phyloP scores from a whole-genome alignment of 35 echinoderm and acorn worm species.

The Amphiura filiformis region DNA sequence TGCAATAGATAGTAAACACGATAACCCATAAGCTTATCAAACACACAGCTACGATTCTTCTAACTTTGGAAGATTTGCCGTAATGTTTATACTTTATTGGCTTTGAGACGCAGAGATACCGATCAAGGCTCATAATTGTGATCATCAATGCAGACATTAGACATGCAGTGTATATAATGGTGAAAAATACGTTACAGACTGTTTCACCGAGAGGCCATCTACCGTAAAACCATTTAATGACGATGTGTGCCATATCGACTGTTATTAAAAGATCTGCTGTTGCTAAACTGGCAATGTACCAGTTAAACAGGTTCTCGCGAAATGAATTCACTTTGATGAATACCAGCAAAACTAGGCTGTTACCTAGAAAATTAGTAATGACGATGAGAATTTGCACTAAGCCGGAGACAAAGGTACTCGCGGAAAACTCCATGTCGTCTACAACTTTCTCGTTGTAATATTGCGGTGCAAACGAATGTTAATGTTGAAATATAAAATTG shows the following conservation, averaged over 20 bases:
- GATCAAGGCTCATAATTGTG: background rate
- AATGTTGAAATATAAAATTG: too few relatives aligned
- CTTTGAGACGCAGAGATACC: background rate
- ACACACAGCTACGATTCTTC: background rate
- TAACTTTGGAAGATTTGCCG: background rate
- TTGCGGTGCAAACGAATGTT: too few relatives aligned
- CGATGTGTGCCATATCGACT: too few relatives aligned
- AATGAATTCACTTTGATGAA: background rate
- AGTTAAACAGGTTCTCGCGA: background rate
- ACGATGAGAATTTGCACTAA: too few relatives aligned
- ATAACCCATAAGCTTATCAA: background rate
- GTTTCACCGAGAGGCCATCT: background rate
- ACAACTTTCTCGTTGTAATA: too few relatives aligned
- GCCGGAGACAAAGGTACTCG: too few relatives aligned
- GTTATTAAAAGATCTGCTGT: too few relatives aligned
- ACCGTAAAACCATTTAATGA: background rate
- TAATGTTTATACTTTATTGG: background rate
- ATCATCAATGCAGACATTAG: background rate
- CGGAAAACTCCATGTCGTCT: too few relatives aligned
- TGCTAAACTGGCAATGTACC: too few relatives aligned
- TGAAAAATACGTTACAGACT: background rate
- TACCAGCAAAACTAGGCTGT: background rate
- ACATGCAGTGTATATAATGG: background rate
- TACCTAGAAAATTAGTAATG: too few relatives aligned
- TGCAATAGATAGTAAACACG: background rate